phyloP scores from a whole-genome alignment of 2,888 invertebrate genomes.

The Meteorus cinctellus region DNA sequence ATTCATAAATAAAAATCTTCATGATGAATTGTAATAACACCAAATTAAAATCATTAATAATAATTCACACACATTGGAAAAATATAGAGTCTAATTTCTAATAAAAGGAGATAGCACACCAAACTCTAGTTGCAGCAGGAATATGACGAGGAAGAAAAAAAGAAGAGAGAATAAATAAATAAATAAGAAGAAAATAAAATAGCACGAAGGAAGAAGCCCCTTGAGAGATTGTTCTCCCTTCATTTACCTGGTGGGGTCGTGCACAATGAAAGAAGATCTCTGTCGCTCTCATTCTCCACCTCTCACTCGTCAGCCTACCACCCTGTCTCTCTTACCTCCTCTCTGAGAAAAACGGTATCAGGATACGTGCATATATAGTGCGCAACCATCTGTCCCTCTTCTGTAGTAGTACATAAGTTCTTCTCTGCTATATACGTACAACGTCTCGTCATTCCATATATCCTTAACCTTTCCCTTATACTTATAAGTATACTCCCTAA shows the following conservation, averaged over 20 bases:
- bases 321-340: slow-evolving; percentile 1
- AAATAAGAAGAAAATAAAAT: slow-evolving; percentile 12
- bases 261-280: slow-evolving; percentile 27
- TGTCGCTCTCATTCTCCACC: neutral
- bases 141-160: neutral
- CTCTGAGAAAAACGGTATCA: slow-evolving; percentile 33
- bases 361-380: slow-evolving; percentile 23
- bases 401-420: neutral
- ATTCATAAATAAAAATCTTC: too few relatives aligned
- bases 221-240: slow-evolving; percentile 13
- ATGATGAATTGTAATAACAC: too few relatives aligned
- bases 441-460: neutral
- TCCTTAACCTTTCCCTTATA: slow-evolving; percentile 8
- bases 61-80: too few relatives aligned
- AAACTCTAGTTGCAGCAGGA: neutral
- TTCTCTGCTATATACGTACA: neutral
- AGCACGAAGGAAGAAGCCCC: slow-evolving; percentile 30
- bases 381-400: slow-evolving; percentile 40
- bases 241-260: slow-evolving; percentile 31
- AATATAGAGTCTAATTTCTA: too few relatives aligned
- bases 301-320: neutral
- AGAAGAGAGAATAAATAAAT: neutral
- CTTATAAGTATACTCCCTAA: slow-evolving; percentile 3
- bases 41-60: too few relatives aligned
- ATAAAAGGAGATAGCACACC: too few relatives aligned